Conservation (phyloP, 2,888 invertebrate species). For the Caenorhabditis panamensis region DNA sequence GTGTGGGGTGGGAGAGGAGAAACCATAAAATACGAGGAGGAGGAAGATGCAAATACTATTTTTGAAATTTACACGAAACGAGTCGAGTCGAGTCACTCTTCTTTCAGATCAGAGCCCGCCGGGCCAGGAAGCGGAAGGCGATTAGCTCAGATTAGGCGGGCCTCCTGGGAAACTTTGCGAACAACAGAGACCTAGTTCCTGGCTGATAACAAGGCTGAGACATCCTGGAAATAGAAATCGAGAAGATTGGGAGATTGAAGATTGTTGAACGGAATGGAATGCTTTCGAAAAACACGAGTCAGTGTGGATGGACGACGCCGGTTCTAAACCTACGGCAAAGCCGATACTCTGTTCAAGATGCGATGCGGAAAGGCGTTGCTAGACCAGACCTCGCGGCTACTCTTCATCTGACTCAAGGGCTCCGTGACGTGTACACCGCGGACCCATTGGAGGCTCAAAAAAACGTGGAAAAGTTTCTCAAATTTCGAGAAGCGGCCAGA, state of each 20-base stretch:
- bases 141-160: background rate
- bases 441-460: background rate
- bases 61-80: conserved; percentile 8
- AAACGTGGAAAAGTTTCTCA: conserved; percentile 32
- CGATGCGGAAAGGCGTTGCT: background rate
- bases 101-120: background rate
- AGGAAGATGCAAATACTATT: conserved; percentile 1
- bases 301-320: background rate
- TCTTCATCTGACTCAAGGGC: background rate
- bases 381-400: background rate
- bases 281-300: conserved; percentile 14
- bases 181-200: background rate
- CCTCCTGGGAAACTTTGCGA: no score
- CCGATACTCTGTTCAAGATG: conserved; percentile 12
- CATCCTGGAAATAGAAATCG: no score
- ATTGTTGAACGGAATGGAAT: background rate
- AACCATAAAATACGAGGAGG: conserved; percentile 2
- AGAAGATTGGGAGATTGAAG: no score
- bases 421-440: conserved; percentile 7
- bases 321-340: conserved; percentile 42
- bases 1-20: background rate
- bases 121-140: background rate
- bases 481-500: conserved; percentile 19
- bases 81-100: conserved; percentile 1
- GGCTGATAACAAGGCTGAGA: no score